A percentile compares a stretch with the other conserved stretches of the same genome.
Evolutionary conservation across 2,797 vertebrate genomes (phyloP).

Genomic region (Urophycis tenuis): DNA sequence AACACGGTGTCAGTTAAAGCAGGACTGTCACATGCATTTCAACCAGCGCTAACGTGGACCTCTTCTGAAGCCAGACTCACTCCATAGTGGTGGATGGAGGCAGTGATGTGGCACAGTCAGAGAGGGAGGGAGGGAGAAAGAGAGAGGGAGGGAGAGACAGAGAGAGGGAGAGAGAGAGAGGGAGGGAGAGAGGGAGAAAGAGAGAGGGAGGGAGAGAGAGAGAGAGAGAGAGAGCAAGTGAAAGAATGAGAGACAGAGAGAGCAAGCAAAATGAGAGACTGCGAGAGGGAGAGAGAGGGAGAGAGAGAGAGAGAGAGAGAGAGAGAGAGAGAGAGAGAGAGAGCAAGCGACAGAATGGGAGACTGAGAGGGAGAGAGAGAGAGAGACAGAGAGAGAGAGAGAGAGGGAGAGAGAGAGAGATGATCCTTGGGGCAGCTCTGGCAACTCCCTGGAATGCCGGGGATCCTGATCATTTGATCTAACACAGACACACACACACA

Average conservation of each 20-base stretch:
- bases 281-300: neutral
- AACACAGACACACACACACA: neutral
- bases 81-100: too few species aligned
- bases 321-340: conserved; percentile 5
- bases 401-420: neutral
- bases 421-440: conserved; percentile 1
- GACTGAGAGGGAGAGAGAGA: neutral
- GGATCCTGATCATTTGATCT: neutral
- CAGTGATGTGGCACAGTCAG: too few species aligned
- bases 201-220: conserved; percentile 2
- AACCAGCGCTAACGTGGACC: too few species aligned
- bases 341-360: neutral
- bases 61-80: too few species aligned
- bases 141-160: conserved; percentile 14
- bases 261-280: neutral
- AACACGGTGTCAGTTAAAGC: neutral
- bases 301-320: neutral
- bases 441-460: neutral
- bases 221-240: neutral
- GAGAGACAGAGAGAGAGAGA: neutral
- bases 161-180: neutral
- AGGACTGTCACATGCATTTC: neutral
- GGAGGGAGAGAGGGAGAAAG: neutral
- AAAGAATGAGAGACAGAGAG: too few species aligned
- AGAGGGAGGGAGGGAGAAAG: neutral